A percentile compares a stretch with the other conserved stretches of the same genome.
These are phyloP conservation scores for Mamestra brassicae DNA, from an alignment of 2,888 invertebrate genomes.

Conservation along the genomic window DNA sequence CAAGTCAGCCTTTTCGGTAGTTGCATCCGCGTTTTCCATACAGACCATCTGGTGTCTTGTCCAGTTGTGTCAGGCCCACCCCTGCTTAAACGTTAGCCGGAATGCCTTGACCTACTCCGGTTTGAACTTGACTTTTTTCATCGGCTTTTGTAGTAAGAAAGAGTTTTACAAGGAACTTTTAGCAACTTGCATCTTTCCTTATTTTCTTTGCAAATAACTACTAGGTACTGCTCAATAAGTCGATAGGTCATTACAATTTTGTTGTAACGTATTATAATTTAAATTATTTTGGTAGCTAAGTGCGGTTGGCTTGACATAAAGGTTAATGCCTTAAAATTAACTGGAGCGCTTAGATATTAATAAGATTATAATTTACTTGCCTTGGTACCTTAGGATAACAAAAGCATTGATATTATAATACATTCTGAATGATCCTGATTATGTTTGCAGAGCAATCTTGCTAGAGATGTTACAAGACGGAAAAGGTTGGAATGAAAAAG, in stretches of 20 bases:
- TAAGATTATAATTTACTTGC: not conserved
- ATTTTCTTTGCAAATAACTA: not conserved
- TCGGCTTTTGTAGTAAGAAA: not conserved
- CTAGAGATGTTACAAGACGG: no score
- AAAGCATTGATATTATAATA: no score
- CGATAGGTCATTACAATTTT: not conserved
- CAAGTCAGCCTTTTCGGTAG: not conserved
- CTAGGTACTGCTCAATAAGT: not conserved
- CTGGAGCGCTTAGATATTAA: conserved; percentile 2
- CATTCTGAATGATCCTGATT: no score
- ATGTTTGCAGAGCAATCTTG: no score
- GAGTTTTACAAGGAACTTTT: not conserved
- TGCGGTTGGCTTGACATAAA: not conserved
- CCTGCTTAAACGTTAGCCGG: not conserved
- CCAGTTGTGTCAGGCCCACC: not conserved
- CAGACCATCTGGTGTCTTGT: not conserved
- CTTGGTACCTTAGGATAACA: not conserved
- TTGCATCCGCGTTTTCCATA: not conserved
- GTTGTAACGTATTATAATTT: not conserved
- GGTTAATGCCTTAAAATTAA: conserved; percentile 10
- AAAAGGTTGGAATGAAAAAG: no score
- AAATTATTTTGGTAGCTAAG: not conserved
- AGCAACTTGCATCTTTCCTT: not conserved
- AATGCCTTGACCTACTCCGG: not conserved
- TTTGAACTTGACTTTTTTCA: not conserved